Evolutionary conservation across 2,797 vertebrate species (phyloP).

Genomic region (Microctenopoma lineatum): DNA sequence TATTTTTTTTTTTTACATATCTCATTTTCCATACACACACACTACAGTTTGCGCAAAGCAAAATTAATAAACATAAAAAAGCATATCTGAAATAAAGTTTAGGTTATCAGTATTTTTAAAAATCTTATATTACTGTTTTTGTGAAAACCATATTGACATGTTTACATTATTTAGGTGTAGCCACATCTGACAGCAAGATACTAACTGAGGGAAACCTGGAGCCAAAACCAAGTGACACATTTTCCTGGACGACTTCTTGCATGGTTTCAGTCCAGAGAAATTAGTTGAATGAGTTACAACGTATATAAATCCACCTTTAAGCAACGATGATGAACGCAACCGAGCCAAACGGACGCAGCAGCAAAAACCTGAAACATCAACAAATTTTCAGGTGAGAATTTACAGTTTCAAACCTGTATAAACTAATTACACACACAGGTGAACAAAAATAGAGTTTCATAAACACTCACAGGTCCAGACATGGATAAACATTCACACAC

Average conservation of each 20-base stretch:
- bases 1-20: neutral
- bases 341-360: constrained; percentile 66
- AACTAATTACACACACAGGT: constrained; percentile 3
- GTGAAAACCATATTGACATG: neutral
- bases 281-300: constrained; percentile 33
- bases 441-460: constrained; percentile 12
- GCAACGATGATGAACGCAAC: constrained; percentile 69
- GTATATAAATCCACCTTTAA: constrained; percentile 61
- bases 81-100: constrained; percentile 4
- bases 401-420: neutral
- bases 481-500: neutral
- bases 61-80: neutral
- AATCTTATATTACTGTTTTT: neutral
- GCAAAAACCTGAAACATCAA: constrained; percentile 26
- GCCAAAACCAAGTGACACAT: constrained; percentile 9
- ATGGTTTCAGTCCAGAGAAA: constrained; percentile 11
- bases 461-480: constrained; percentile 14
- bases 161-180: neutral
- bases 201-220: neutral
- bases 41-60: too few relatives aligned
- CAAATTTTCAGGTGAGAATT: constrained; percentile 6
- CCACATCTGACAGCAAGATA: neutral
- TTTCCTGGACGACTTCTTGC: constrained; percentile 18
- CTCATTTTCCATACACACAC: neutral
- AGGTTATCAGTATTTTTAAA: neutral